Base-by-base conservation (phyloP, 2,888 invertebrate genomes). In the Helobdella robusta region DNA sequence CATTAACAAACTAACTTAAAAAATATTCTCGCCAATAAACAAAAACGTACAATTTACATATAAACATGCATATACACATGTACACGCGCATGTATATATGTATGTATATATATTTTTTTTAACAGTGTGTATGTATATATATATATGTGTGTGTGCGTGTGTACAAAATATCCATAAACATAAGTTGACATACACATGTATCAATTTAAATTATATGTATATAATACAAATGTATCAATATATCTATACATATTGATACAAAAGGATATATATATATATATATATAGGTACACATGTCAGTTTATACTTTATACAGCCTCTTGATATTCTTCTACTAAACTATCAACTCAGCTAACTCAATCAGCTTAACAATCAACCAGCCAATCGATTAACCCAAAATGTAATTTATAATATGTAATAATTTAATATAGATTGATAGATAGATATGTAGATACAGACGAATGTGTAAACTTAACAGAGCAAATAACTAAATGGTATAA, bases 81-180 rank as follows among this genome's bases (percentile, higher is more conserved):
- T 40, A 40, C n/a, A n/a, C n/a, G n/a, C n/a, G 44, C 46, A 46
- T 61, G 48, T 61, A 61, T 20, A 6, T 30, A 62, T 62, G 50
- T 62, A 62, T 62, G 32, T 48, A 62, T 62, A 30, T 62, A 62
- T 28, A n/a, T 58, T 28, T 58, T 4, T 58, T 8, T 58, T n/a
- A 23, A 11, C 8, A 11, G 58, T 58, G 30, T 58, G 30, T 58
- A 4, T 59, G n/a, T 30, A 2, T 28, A 11, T 63, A 23, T 50
- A 8, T 52, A 46, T 63, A n/a, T 63, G 25, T 54, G 56, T 56
- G 30, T n/a, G 56, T 56, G 30, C 8, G 56, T 56, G 30, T 56
- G 56, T 8, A 5, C n/a, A 15, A 2, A 20, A 28, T 34, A 35
- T 18, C 25, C 36, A 62, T 46, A 62, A 2, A 28, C 18, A 28